Percentiles rank a stretch among this genome's conserved stretches.
Evolutionary conservation across 2,113 vertebrate species (phyloP).

Genomic region (Gavia stellata): DNA sequence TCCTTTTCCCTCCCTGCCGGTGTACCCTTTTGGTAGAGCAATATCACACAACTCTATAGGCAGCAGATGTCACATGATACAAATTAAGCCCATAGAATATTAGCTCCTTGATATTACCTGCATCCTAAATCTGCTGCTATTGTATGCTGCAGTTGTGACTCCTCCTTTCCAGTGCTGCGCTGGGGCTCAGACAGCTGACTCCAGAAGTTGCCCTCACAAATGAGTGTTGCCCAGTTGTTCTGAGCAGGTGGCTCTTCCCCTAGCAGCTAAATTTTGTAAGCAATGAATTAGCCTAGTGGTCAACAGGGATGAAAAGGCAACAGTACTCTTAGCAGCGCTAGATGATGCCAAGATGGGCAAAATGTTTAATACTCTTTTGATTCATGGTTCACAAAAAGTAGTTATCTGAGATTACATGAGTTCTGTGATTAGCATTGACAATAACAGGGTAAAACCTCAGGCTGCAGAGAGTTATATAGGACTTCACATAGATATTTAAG

Average conservation of each 20-base stretch:
- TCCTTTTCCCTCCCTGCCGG: background rate
- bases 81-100: background rate
- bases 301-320: background rate
- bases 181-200: background rate
- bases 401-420: background rate
- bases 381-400: background rate
- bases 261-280: background rate
- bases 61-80: background rate
- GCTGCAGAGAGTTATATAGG: background rate
- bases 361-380: background rate
- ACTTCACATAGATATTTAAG: background rate
- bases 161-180: background rate
- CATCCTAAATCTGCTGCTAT: background rate
- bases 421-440: background rate
- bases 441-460: background rate
- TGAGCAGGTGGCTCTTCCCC: background rate
- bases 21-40: background rate
- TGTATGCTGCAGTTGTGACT: background rate
- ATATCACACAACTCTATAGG: background rate
- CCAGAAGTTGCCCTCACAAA: background rate
- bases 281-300: background rate
- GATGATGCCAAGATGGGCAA: background rate
- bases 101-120: background rate
- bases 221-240: background rate
- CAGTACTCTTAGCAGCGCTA: rapidly evolving